A percentile compares a stretch with the other conserved stretches of the same genome.
phyloP scores from a whole-genome alignment of 2,888 invertebrate genomes.

The Bellardia pandia region DNA sequence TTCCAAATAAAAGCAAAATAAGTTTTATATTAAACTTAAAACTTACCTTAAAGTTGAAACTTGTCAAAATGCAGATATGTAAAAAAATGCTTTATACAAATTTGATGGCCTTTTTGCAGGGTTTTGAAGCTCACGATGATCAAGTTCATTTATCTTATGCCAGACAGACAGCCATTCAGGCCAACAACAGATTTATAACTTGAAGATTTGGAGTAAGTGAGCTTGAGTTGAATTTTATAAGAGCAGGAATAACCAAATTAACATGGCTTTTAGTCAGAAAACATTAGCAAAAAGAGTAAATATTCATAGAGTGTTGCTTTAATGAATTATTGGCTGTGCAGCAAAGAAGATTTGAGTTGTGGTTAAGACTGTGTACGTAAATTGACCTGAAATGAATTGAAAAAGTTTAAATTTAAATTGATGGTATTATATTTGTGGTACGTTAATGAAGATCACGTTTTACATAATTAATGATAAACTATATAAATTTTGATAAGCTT shows the following conservation, averaged over 20 bases:
- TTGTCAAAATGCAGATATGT: constrained; percentile 34
- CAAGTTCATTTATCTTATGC: constrained; percentile 42
- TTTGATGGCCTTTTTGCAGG: constrained; percentile 4
- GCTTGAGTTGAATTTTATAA: not conserved
- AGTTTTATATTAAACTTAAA: not conserved
- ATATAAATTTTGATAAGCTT: constrained; percentile 50
- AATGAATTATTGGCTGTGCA: constrained; percentile 29
- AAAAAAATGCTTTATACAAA: constrained; percentile 6
- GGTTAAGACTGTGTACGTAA: not conserved
- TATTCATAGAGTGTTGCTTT: constrained; percentile 3
- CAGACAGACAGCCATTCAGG: not conserved
- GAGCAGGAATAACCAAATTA: constrained; percentile 13
- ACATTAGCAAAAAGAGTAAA: not conserved
- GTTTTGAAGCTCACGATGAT: constrained; percentile 23
- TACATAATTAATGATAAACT: constrained; percentile 67
- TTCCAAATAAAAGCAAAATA: not conserved
- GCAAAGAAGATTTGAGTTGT: not conserved
- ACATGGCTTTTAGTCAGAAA: constrained; percentile 37
- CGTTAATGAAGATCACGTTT: constrained; percentile 55
- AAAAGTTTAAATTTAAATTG: constrained; percentile 39
- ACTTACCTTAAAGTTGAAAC: constrained; percentile 32
- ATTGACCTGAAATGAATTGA: constrained; percentile 59
- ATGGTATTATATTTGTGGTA: constrained; percentile 11
- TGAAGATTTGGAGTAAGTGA: not conserved
- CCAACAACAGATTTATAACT: constrained; percentile 14